phyloP scores from a whole-genome alignment of 2,797 vertebrate genomes.

The Tokudaia muenninki region DNA sequence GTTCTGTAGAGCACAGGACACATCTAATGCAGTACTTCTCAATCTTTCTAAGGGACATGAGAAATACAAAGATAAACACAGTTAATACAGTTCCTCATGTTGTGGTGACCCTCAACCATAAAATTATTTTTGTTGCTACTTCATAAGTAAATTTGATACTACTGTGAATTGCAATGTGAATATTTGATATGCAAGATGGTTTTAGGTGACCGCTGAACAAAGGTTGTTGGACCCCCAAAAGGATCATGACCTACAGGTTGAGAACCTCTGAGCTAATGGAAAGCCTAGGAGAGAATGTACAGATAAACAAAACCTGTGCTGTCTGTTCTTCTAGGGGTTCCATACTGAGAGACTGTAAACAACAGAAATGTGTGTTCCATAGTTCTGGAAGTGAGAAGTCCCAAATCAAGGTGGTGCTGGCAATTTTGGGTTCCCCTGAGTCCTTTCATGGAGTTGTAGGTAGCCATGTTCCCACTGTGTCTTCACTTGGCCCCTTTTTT shows the following conservation, averaged over 20 bases:
- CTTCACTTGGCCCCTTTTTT: background rate
- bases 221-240: background rate
- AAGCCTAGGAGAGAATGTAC: background rate
- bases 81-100: background rate
- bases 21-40: background rate
- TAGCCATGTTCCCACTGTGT: background rate
- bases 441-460: background rate
- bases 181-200: background rate
- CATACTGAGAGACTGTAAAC: background rate
- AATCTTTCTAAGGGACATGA: no score
- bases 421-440: background rate
- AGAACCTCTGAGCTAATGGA: background rate
- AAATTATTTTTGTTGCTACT: background rate
- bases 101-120: background rate
- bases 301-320: background rate
- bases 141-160: background rate
- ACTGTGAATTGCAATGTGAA: background rate
- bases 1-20: background rate
- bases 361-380: background rate
- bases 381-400: background rate
- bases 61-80: no score
- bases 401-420: background rate
- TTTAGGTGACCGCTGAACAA: background rate
- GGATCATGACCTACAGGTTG: background rate
- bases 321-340: background rate